Base-by-base conservation (phyloP, 2,797 vertebrate genomes). In the Channallabes apus region DNA sequence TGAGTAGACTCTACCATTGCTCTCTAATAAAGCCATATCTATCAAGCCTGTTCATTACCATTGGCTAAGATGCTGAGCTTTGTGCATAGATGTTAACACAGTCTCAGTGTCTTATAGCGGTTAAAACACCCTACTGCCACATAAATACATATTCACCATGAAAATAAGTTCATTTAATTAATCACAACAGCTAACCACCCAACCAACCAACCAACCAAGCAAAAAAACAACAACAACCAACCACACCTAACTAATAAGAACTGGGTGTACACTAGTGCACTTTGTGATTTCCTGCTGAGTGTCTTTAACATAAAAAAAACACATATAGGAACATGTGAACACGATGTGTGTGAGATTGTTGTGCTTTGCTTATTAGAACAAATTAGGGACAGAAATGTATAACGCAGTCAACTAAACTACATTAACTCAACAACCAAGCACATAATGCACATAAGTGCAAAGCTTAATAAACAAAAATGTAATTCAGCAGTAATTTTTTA, bases 11-110 rank as follows among this genome's bases (percentile, higher is more conserved):
- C 77, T n/a, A n/a, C 67, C 82, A 64, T 58, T 64, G 46, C 68
- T 86, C 78, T 80, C 35, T 78, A 86, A 88, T 89, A 83, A 86
- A 89, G 82, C 83, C 59, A 82, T 87, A 69, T 81, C 24, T 62
- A 76, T 81, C 78, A 56, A 76, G 51, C 82, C 82, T 81, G 41
- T 35, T 65, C 82, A 72, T 89, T 71, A 87, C 46, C 35, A 85
- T 46, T 46, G 68, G 62, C 61, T 80, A 58, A 71, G 62, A 72
- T 69, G 82, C 56, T 22, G 54, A 82, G 71, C 41, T 12, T 71
- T 46, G 46, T 78, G 71, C 24, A 80, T 69, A 80, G 61, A 81
- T 65, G 41, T 83, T 46, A 54, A 82, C 41, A 77, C 32, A 32
- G 35, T 76, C 62, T 72, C 82, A 32, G 56, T 68, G 61, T 76